Evolutionary conservation across 64 coral and sea anemone genomes (phyloP).

Genomic region (Pocillopora damicornis): DNA sequence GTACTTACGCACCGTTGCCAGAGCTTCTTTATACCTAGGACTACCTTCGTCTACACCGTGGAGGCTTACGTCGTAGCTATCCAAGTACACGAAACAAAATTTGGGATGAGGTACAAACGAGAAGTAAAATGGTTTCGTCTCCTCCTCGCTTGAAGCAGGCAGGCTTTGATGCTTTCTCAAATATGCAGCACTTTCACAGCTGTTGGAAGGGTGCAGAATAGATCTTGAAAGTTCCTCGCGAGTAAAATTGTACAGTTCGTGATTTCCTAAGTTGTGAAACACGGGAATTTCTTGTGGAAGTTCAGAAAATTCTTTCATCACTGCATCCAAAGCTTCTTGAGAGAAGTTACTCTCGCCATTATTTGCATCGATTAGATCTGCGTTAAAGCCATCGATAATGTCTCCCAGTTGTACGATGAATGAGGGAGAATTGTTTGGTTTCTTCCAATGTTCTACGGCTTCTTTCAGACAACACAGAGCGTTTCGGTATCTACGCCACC

Average conservation of each 20-base stretch:
- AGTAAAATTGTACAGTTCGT: slow-evolving; percentile 70
- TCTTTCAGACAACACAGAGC: slow-evolving; percentile 33
- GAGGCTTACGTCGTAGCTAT: slow-evolving; percentile 66
- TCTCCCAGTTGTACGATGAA: slow-evolving; percentile 82
- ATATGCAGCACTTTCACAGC: background rate
- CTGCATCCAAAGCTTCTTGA: slow-evolving; percentile 43
- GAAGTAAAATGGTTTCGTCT: slow-evolving; percentile 52
- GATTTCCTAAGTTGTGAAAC: slow-evolving; percentile 77
- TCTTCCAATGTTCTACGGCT: slow-evolving; percentile 60
- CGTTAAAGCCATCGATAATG: slow-evolving; percentile 71
- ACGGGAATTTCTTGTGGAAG: slow-evolving; percentile 45
- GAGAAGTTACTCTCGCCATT: slow-evolving; percentile 19
- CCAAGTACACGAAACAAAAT: slow-evolving; percentile 68
- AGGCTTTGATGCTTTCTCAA: background rate
- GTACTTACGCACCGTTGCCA: slow-evolving; percentile 47
- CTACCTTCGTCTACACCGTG: slow-evolving; percentile 45
- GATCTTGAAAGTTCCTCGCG: slow-evolving; percentile 38
- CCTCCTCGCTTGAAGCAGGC: background rate
- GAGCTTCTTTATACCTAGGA: slow-evolving; percentile 31
- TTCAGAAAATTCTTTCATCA: slow-evolving; percentile 62
- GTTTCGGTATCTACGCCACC: slow-evolving; percentile 60
- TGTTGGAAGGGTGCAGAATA: slow-evolving; percentile 30
- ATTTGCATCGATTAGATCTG: background rate
- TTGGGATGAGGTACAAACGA: slow-evolving; percentile 61
- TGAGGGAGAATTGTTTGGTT: background rate